Percentiles rank a stretch among this genome's conserved stretches.
Conservation (phyloP, 2,113 vertebrate genomes). For the Ochotona curzoniae region DNA sequence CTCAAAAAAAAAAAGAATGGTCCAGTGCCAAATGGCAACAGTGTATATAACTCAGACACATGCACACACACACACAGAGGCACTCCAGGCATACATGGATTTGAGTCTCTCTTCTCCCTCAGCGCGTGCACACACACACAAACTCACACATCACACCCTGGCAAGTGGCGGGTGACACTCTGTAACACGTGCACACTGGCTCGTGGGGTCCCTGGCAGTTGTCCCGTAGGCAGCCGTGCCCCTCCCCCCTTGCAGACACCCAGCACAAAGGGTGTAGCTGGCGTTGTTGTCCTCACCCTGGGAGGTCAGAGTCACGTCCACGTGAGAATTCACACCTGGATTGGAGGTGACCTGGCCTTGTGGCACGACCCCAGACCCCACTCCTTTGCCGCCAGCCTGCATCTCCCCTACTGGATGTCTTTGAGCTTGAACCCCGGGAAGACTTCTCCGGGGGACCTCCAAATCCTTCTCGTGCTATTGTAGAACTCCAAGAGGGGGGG, state of each 20-base stretch:
- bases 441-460: not conserved
- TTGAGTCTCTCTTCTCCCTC: not conserved
- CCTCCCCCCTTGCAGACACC: not conserved
- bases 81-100: not conserved
- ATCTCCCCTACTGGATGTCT: no score
- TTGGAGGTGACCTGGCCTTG: not conserved
- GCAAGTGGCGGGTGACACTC: not conserved
- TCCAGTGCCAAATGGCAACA: not conserved
- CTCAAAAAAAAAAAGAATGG: not conserved
- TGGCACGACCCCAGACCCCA: no score
- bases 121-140: not conserved
- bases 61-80: not conserved
- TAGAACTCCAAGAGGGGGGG: not conserved
- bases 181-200: not conserved
- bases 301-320: not conserved
- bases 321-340: not conserved
- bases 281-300: no score
- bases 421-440: no score
- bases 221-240: not conserved
- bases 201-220: not conserved
- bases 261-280: not conserved
- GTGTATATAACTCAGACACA: not conserved
- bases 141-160: not conserved
- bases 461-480: not conserved
- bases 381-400: no score